These are phyloP conservation scores for Lordiphosa fenestrarum DNA, from an alignment of 2,888 invertebrate species.

Conservation along the genomic window DNA sequence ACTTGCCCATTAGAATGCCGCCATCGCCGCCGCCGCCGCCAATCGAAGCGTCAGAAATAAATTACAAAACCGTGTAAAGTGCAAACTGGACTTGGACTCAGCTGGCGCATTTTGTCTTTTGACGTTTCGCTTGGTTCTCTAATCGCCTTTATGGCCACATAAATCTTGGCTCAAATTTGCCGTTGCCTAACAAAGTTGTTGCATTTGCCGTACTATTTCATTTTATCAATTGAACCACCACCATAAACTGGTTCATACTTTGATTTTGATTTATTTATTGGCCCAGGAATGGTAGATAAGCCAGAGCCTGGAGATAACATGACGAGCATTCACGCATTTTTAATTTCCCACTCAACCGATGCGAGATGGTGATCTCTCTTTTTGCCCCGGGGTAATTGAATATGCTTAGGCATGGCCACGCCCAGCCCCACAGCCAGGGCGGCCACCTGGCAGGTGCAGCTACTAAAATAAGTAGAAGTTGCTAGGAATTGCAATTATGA, in stretches of 20 bases:
- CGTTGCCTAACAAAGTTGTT: conserved; percentile 66
- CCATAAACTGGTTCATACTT: conserved; percentile 63
- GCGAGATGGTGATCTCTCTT: conserved; percentile 37
- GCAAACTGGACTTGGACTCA: conserved; percentile 57
- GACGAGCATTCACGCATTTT: conserved; percentile 69
- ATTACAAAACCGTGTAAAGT: conserved; percentile 77
- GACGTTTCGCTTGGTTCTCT: conserved; percentile 62
- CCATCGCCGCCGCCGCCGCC: conserved; percentile 34
- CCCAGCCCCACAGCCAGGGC: conserved; percentile 2
- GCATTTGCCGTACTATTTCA: conserved; percentile 27
- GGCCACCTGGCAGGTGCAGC: conserved; percentile 3
- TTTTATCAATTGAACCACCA: conserved; percentile 29
- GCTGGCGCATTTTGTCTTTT: conserved; percentile 43
- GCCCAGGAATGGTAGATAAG: neutral
- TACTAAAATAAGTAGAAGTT: conserved; percentile 24
- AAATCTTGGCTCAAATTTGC: conserved; percentile 70
- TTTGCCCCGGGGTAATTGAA: conserved; percentile 55
- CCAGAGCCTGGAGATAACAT: conserved; percentile 55
- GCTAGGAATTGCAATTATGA: conserved; percentile 49
- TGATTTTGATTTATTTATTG: conserved; percentile 66
- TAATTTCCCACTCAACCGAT: conserved; percentile 40
- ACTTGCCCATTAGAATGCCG: conserved; percentile 68
- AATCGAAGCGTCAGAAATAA: conserved; percentile 74
- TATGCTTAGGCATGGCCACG: conserved; percentile 52
- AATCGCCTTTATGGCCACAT: conserved; percentile 76